Percentiles rank a stretch among this genome's conserved stretches.
phyloP scores from a whole-genome alignment of 2,113 vertebrate genomes.

The Grus americana region DNA sequence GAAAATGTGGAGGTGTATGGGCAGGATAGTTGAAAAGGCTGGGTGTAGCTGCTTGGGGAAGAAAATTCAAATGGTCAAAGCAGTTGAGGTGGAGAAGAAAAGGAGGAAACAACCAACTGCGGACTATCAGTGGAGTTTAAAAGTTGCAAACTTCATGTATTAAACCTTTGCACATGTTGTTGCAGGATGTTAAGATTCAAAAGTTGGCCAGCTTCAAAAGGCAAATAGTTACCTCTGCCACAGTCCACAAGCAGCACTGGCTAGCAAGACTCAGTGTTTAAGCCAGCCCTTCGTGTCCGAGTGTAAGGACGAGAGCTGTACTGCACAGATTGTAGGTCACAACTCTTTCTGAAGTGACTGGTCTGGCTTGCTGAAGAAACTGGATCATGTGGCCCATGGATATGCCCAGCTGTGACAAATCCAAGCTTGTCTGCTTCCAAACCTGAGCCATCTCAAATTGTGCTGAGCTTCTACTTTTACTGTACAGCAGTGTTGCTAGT shows the following conservation, averaged over 20 bases:
- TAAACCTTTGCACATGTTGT: neutral
- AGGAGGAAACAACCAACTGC: neutral
- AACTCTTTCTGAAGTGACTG: neutral
- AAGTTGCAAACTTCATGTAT: neutral
- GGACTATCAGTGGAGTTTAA: neutral
- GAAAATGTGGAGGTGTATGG: neutral
- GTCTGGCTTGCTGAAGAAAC: neutral
- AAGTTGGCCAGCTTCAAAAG: neutral
- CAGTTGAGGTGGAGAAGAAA: neutral
- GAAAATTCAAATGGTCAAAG: neutral
- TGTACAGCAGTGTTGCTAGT: neutral
- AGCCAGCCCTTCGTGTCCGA: rapidly evolving
- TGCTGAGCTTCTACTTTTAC: neutral
- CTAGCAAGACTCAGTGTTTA: neutral
- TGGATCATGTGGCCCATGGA: neutral
- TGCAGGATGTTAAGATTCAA: neutral
- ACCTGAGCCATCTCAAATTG: neutral
- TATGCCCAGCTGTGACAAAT: neutral
- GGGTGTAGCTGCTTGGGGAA: neutral
- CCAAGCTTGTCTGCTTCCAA: neutral
- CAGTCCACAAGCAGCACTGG: neutral
- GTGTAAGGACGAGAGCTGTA: neutral
- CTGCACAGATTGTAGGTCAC: neutral
- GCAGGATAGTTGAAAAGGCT: neutral
- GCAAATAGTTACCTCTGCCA: neutral